Base-by-base conservation (phyloP, 2,797 vertebrate species). In the Sternotherus odoratus region DNA sequence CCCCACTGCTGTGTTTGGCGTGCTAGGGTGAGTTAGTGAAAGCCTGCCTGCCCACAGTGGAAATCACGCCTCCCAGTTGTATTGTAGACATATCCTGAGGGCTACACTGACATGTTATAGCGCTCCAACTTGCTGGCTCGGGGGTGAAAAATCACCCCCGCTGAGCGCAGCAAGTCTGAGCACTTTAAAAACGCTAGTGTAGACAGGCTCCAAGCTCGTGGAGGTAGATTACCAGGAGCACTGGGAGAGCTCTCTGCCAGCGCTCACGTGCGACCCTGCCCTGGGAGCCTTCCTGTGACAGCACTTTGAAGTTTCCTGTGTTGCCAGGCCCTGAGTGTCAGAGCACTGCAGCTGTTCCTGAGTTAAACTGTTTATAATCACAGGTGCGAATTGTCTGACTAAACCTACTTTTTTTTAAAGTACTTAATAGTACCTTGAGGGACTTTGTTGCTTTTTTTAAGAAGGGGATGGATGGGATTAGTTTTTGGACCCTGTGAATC, bases 301-400 rank as follows among this genome's bases (percentile, higher is more conserved):
- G 43, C 43, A 8, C 43, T 43, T 43, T 43, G 43, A 43, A 43
- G 43, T 43, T 43, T 43, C 43, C 43, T 5, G 43, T 43, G 43
- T 43, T 5, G 43, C 43, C 43, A 43, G 43, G 43, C 43, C 43
- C 43, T 43, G n/a, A 69, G 6, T 51, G 46, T 63, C 81, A 92
- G 91, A 77, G 86, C 77, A 89, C 87, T 91, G 77, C 85, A 33
- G 4, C 80, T 84, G 30, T 69, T 69, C 72, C 39, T 80, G 79
- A 74, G 72, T 82, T 94, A 90, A 83, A 86, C 79, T 10, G 3
- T 89, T 90, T 92, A 26, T 94, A 84, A 88, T 96, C 79, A 78
- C 4, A 49, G 23, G 39, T 43, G 51, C 75, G 57, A 91, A 92
- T 87, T n/a, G 30, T n/a, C 90, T 85, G 79, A 79, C 85, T 24